Percentiles rank a stretch among this genome's conserved stretches.
phyloP scores from a whole-genome alignment of 2,113 vertebrate genomes.

The Trichomycterus rosablanca region DNA sequence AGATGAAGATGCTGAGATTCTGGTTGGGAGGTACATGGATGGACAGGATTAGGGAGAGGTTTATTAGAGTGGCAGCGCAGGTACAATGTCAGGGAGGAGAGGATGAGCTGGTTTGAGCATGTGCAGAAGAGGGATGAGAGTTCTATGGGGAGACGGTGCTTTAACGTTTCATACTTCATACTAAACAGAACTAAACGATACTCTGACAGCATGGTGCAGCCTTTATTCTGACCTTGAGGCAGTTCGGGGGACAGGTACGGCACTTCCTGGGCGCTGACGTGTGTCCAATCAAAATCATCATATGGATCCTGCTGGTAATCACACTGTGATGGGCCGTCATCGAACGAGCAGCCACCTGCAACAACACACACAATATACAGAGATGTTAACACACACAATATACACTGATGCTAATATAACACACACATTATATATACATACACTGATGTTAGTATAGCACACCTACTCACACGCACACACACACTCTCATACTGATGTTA shows the following conservation, averaged over 20 bases:
- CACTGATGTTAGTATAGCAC: no score
- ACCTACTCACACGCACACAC: neutral
- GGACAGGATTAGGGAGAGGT: no score
- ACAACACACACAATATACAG: slow-evolving; percentile 9
- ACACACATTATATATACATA: neutral
- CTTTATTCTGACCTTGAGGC: slow-evolving; percentile 91
- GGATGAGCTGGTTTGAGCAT: no score
- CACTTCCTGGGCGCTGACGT: slow-evolving; percentile 88
- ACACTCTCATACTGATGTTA: neutral
- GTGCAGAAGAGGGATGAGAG: no score
- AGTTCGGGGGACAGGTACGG: slow-evolving; percentile 86
- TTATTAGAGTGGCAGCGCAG: no score
- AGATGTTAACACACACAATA: neutral
- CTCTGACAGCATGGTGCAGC: neutral
- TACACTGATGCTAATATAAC: neutral
- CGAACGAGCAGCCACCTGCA: slow-evolving; percentile 88
- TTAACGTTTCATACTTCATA: no score
- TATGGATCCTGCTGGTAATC: slow-evolving; percentile 95
- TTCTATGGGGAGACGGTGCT: no score
- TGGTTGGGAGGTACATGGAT: no score
- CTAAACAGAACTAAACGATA: no score
- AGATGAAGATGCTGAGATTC: no score
- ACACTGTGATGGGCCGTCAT: slow-evolving; percentile 87
- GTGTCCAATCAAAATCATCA: slow-evolving; percentile 94
- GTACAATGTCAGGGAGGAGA: no score